phyloP scores from a whole-genome alignment of 2,797 vertebrate genomes.

The Nothura maculosa region DNA sequence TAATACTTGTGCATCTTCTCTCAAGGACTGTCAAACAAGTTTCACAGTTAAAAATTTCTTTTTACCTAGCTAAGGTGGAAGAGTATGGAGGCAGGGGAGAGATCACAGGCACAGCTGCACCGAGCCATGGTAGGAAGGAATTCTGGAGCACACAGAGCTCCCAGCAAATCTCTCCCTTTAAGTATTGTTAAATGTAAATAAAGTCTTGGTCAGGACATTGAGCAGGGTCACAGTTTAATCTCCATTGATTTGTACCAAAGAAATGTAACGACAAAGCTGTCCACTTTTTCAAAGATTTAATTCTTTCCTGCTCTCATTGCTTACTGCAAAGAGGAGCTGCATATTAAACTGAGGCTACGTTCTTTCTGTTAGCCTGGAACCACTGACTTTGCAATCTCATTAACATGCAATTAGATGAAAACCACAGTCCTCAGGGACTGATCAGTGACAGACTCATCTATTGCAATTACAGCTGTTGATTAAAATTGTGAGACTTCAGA shows the following conservation, averaged over 20 bases:
- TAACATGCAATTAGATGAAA: constrained; percentile 12
- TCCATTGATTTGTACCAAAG: constrained; percentile 46
- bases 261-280: not conserved
- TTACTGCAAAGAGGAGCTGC: constrained; percentile 4
- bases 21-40: not conserved
- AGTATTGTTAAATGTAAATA: not conserved
- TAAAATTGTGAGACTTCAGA: not conserved
- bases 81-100: not conserved
- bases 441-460: not conserved
- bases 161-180: not conserved
- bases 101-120: not conserved
- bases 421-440: constrained; percentile 1
- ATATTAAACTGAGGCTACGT: not conserved
- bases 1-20: not conserved
- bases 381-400: constrained; percentile 40
- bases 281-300: constrained; percentile 27
- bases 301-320: constrained; percentile 22
- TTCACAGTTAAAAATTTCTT: not conserved
- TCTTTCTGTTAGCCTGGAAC: constrained; percentile 41
- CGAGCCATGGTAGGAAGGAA: not conserved
- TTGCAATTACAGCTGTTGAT: not conserved
- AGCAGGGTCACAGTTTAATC: constrained; percentile 35
- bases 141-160: not conserved
- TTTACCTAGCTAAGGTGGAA: not conserved
- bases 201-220: not conserved